Conservation (phyloP, 2,888 invertebrate species). For the Patella depressa region DNA sequence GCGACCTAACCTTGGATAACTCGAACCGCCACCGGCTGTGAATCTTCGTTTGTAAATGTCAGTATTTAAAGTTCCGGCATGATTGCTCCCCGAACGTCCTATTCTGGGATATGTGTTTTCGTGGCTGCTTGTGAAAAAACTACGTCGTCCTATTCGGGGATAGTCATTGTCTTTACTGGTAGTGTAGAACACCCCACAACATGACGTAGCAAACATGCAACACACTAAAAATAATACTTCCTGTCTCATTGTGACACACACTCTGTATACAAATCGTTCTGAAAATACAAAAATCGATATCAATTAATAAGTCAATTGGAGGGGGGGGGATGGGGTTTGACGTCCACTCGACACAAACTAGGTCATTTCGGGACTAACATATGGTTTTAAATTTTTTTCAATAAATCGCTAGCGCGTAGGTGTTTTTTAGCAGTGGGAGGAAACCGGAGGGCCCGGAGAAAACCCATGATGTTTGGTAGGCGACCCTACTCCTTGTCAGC, state of each 20-base stretch:
- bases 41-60: not conserved
- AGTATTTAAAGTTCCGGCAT: not conserved
- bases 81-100: conserved; percentile 24
- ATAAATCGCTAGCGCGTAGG: too few species aligned
- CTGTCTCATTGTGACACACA: conserved; percentile 14
- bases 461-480: too few species aligned
- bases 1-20: not conserved
- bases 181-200: conserved; percentile 41
- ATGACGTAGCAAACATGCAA: conserved; percentile 25
- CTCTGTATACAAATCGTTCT: too few species aligned
- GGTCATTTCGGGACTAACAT: too few species aligned
- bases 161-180: conserved; percentile 40
- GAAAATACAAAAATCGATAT: too few species aligned
- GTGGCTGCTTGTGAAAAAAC: conserved; percentile 35
- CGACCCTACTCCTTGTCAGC: too few species aligned
- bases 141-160: conserved; percentile 37
- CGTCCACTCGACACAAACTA: too few species aligned
- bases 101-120: conserved; percentile 38
- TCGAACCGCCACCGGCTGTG: not conserved
- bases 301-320: too few species aligned
- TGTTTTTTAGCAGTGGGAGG: too few species aligned
- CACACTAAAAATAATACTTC: conserved; percentile 27
- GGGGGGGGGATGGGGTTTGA: too few species aligned
- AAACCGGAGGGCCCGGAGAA: too few species aligned
- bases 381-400: too few species aligned